Conservation (phyloP, 2,113 vertebrate species). For the Thamnophis sirtalis region DNA sequence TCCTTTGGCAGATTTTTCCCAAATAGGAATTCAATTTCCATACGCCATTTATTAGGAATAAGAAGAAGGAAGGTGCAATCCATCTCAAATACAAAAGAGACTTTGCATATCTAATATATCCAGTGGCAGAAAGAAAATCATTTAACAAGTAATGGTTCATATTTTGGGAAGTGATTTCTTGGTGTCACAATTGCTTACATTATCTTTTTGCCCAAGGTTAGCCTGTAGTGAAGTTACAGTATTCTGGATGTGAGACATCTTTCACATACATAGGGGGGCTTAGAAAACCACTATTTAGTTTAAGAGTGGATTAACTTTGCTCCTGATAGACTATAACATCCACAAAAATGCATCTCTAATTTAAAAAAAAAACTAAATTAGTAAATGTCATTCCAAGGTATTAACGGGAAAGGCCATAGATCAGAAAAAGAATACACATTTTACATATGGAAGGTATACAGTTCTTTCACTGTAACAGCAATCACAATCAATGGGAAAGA, state of each 20-base stretch:
- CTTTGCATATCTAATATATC: background rate
- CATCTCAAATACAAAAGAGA: background rate
- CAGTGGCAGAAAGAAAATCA: background rate
- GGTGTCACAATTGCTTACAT: background rate
- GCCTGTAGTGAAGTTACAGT: background rate
- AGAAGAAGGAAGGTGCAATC: background rate
- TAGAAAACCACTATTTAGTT: background rate
- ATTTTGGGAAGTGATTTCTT: background rate
- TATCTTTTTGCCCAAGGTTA: background rate
- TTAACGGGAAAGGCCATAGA: background rate
- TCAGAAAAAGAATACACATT: background rate
- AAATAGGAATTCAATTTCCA: conserved; percentile 29
- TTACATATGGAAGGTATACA: background rate
- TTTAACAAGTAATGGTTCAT: background rate
- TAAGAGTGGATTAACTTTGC: background rate
- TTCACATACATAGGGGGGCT: background rate
- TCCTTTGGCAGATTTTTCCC: conserved; percentile 49
- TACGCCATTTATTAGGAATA: background rate
- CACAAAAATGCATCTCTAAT: background rate
- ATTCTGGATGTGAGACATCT: background rate
- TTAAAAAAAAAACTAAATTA: background rate
- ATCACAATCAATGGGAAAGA: background rate
- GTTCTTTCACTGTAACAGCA: background rate
- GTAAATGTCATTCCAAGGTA: background rate
- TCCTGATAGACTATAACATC: background rate